A percentile compares a stretch with the other conserved stretches of the same genome.
Conservation (phyloP, 2,113 vertebrate genomes). For the Tetrao urogallus region DNA sequence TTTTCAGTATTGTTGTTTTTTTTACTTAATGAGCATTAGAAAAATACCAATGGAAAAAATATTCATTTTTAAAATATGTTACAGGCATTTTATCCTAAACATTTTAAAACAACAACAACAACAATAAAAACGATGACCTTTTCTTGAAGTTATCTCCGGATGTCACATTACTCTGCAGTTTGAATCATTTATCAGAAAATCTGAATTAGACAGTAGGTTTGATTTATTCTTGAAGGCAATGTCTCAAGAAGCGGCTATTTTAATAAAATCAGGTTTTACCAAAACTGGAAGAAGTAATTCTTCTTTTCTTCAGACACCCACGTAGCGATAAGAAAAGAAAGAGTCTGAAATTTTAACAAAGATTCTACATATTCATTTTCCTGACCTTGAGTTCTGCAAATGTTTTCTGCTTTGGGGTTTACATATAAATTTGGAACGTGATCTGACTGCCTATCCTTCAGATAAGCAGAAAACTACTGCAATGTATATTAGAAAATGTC, state of each 20-base stretch:
- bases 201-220: not conserved
- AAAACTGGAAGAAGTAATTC: not conserved
- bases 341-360: not conserved
- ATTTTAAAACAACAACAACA: too few relatives aligned
- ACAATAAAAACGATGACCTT: too few relatives aligned
- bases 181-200: not conserved
- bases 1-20: not conserved
- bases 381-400: not conserved
- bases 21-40: not conserved
- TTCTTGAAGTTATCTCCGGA: not conserved
- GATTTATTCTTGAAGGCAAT: not conserved
- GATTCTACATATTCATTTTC: not conserved
- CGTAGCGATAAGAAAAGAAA: not conserved
- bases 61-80: not conserved
- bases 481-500: not conserved
- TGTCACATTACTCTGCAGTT: not conserved
- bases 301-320: not conserved
- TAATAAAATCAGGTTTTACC: not conserved
- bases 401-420: not conserved
- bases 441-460: not conserved
- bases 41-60: not conserved
- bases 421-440: not conserved
- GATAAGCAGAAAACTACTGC: not conserved
- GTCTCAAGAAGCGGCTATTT: too few relatives aligned
- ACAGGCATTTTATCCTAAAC: not conserved